Base-by-base conservation (phyloP, 1,140 invertebrate species). In the Drosophila pallidifrons region DNA sequence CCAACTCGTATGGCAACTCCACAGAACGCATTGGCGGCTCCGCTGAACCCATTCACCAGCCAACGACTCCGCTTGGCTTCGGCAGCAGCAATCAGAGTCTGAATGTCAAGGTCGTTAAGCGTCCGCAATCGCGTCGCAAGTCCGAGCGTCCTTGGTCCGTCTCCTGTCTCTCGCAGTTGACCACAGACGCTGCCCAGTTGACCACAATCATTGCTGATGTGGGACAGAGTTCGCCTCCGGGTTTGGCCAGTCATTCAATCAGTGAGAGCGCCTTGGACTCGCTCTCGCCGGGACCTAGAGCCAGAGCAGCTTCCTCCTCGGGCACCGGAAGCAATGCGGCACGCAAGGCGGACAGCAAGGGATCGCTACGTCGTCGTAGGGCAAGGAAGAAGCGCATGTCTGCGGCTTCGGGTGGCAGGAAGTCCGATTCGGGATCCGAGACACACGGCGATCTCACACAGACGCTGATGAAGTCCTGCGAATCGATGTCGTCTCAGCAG, bases 231-330 rank as follows among this genome's bases (percentile, higher is more conserved):
- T 79, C 79, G 77, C 78, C 78, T 0, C 91, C 70, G 81, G 94
- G 78, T 28, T 92, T 78, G 93, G 95, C 61, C 93, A 95, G 79
- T 93, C 95, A 94, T 77, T 97, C 96, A 0, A 97, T 97, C 79
- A 98, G 97, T 0, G 97, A 98, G 93, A 97, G 96, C 0, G 97
- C 97, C 10, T 93, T 98, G 10, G 95, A 98, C 91, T 95, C 96
- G 13, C 93, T 97, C 16, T 93, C 93, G 2, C 92, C 93, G 10
- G 85, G 88, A 74, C 93, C 30, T 79, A 85, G 41, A 80, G 93
- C 91, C 82, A 92, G 70, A 72, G 75, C 81, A 2, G 82, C 90
- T 47, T 91, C 90, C 45, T 88, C 90, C 11, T 82, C 91, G 16
- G 79, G 77, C 41, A 86, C 83, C 1, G 75, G 77, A 58, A 91